Percentiles rank a stretch among this genome's conserved stretches.
Evolutionary conservation across 2,797 vertebrate genomes (phyloP).

Genomic region (Micromesistius poutassou): DNA sequence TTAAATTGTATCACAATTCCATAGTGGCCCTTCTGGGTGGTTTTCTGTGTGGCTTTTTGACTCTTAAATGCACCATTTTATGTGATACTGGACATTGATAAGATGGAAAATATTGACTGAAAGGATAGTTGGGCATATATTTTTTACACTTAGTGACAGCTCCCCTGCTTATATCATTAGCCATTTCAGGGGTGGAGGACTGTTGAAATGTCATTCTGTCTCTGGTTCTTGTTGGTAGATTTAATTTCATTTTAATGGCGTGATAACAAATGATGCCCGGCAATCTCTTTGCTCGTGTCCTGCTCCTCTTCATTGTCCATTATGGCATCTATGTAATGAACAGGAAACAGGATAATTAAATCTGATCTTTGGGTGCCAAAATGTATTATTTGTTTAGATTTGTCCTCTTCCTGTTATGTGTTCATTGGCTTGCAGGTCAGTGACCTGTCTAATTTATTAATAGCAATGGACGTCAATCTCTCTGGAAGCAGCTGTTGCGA

Average conservation of each 20-base stretch:
- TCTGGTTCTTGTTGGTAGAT: background rate
- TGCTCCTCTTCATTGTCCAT: slow-evolving; percentile 33
- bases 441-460: background rate
- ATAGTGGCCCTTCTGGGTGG: background rate
- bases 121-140: background rate
- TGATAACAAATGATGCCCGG: slow-evolving; percentile 12
- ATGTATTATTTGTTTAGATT: slow-evolving; percentile 25
- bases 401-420: slow-evolving; percentile 8
- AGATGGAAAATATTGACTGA: background rate
- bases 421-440: slow-evolving; percentile 8
- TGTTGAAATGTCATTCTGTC: background rate
- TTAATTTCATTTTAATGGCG: slow-evolving; percentile 13
- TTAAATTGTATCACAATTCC: slow-evolving; percentile 1
- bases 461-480: background rate
- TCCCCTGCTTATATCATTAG: background rate
- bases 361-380: slow-evolving; percentile 35
- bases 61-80: slow-evolving; percentile 4
- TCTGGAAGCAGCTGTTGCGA: background rate
- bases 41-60: background rate
- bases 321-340: slow-evolving; percentile 30
- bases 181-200: background rate
- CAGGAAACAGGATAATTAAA: slow-evolving; percentile 32
- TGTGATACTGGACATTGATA: background rate
- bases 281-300: slow-evolving; percentile 26
- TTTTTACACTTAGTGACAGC: slow-evolving; percentile 1